phyloP scores from a whole-genome alignment of 2,888 invertebrate species.

The Lasioglossum villosulum region DNA sequence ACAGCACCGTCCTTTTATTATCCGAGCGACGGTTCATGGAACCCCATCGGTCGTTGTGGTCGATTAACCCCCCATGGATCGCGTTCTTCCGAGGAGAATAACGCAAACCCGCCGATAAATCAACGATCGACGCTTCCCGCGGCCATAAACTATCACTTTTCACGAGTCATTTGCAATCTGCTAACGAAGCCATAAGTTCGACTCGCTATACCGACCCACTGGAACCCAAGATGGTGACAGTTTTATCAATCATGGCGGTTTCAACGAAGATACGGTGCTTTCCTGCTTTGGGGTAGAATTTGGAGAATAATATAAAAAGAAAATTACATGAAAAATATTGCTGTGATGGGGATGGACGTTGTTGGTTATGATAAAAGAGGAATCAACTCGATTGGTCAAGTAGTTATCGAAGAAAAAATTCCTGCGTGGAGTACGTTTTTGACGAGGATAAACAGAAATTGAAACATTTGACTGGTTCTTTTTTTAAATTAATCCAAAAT shows the following conservation, averaged over 20 bases:
- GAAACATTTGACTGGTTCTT: not conserved
- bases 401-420: not conserved
- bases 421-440: not conserved
- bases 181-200: conserved; percentile 60
- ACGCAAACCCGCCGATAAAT: conserved; percentile 57
- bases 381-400: not conserved
- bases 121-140: conserved; percentile 35
- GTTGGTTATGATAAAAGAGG: not conserved
- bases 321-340: not conserved
- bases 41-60: conserved; percentile 59
- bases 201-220: not conserved
- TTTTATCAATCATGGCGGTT: not conserved
- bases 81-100: conserved; percentile 49
- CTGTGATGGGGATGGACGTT: not conserved
- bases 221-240: not conserved
- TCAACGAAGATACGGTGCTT: not conserved
- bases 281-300: not conserved
- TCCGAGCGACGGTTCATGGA: conserved; percentile 56
- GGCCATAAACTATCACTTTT: conserved; percentile 53
- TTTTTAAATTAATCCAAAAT: no score
- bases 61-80: conserved; percentile 65
- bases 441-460: not conserved
- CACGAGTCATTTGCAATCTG: conserved; percentile 51
- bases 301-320: no score
- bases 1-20: conserved; percentile 55